phyloP scores from a whole-genome alignment of 2,888 invertebrate genomes.

The Rhagonycha lutea region DNA sequence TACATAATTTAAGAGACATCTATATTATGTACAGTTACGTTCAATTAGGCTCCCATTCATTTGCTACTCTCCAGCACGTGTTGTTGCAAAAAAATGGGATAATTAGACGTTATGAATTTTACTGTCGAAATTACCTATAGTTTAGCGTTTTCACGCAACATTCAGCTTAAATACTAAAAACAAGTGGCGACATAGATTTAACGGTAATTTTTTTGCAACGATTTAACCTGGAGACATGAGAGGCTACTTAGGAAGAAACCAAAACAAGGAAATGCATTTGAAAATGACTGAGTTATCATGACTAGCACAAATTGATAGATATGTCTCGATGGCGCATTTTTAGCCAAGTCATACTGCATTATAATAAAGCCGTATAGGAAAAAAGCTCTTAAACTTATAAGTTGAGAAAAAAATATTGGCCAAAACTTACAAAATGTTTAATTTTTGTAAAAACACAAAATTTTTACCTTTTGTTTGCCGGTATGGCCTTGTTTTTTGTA shows the following conservation, averaged over 20 bases:
- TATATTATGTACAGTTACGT: not conserved
- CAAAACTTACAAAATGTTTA: not conserved
- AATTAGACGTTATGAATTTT: not conserved
- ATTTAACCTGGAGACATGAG: constrained; percentile 5
- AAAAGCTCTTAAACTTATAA: not conserved
- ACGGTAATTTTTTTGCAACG: not conserved
- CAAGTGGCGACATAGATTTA: not conserved
- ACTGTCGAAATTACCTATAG: not conserved
- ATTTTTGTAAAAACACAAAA: not conserved
- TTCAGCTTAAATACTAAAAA: not conserved
- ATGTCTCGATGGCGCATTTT: constrained; percentile 10
- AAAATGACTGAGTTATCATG: constrained; percentile 29
- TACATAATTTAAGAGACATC: constrained; percentile 2
- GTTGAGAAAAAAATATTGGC: not conserved
- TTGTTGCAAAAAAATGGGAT: not conserved
- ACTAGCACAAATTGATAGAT: constrained; percentile 19
- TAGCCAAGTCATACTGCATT: constrained; percentile 10
- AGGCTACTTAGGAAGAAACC: constrained; percentile 27
- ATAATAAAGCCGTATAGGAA: constrained; percentile 1
- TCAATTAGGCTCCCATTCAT: not conserved
- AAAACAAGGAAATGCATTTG: constrained; percentile 22
- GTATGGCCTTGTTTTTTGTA: constrained; percentile 7
- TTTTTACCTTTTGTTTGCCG: not conserved
- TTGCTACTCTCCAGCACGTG: not conserved
- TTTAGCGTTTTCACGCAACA: not conserved